Evolutionary conservation across 1,140 invertebrate species (phyloP), one percentile per base, ranked within the genome.

Genomic region (Caenorhabditis remanei): DNA sequence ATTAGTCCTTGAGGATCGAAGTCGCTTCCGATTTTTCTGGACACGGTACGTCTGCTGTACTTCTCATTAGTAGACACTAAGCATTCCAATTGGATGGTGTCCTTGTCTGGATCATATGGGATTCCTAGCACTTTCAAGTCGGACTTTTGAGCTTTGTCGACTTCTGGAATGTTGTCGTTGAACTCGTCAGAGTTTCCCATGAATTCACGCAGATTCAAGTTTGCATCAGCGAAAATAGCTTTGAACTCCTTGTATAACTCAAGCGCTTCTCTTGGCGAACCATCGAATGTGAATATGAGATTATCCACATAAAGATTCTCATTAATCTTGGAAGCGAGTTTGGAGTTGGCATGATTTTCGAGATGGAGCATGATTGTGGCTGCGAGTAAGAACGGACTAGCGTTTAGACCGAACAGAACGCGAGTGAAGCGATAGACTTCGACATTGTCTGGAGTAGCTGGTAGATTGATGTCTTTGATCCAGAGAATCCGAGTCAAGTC

Each of bases 361-460:
- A 89, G 85, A 87, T 89, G 89, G 24, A 58, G 24, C 5, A 19
- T 11, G 4, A 89, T 89, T 1, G 84, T 86, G 16, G 88, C 84
- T 46, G 24, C 88, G 7, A 89, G 88, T 24, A 89, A 46, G 40
- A 41, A 89, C 3, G 89, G 88, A 9, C 13, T 21, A 8, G 46
- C 46, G 13, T 43, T 89, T 40, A 89, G n/a, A 24, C 89, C 89
- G 50, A 89, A 89, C 0, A 86, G 71, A 3, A 89, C 89, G 41
- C 85, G 21, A 40, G 50, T 84, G 46, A 87, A 89, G 41, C 89
- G 63, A 32, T 56, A 67, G 16, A 67, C 21, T 13, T 75, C 43
- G 1, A 89, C 0, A 43, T 89, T 89, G 16, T 89, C 83, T 40
- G 13, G 16, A 1, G 53, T 71, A 2, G 56, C 16, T 85, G 87